Evolutionary conservation across 2,888 invertebrate species (phyloP), one percentile per base, ranked within the genome.

Genomic region (Leptinotarsa haldemani): DNA sequence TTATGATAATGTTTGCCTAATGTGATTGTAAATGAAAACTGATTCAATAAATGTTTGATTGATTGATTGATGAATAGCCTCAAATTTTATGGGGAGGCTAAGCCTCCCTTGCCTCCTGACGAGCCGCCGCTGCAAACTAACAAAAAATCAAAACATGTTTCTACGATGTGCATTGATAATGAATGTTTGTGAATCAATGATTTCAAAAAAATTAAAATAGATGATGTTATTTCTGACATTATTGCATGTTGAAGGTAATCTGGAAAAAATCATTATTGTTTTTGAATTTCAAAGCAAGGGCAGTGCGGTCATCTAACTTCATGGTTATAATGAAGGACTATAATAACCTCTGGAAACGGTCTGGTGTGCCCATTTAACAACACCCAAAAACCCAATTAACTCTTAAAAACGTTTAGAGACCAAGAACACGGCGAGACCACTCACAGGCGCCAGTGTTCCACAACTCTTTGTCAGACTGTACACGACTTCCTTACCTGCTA

Each of bases 401-500:
- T 72, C 67, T 56, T 40, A 53, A 69, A 68, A 68, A 64, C 72
- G 63, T 63, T 65, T 63, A 70, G 69, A 65, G 65, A 61, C 53
- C 63, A 68, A 73, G 69, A 69, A 53, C 46, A 65, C 65, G 74
- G 69, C 74, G 69, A 75, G 76, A 76, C 75, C 78, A 77, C 79
- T 81, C 75, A 47, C 64, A 81, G 83, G 82, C 82, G 83, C 82
- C 82, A 80, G 79, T 74, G 73, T 78, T 79, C 72, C 73, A 77
- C 73, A 69, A 78, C 78, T 80, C 77, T 81, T 79, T 79, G 77
- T 73, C 72, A 71, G 79, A 66, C 82, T 82, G 82, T 81, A 82
- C 81, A 78, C 78, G 66, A 74, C 78, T 79, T 79, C 80, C 79
- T 79, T 81, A 81, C 81, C 81, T 81, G 81, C 81, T 79, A 75